Percentiles rank a stretch among this genome's conserved stretches.
Evolutionary conservation across 2,888 invertebrate species (phyloP).

Genomic region (Agrochola lychnidis): DNA sequence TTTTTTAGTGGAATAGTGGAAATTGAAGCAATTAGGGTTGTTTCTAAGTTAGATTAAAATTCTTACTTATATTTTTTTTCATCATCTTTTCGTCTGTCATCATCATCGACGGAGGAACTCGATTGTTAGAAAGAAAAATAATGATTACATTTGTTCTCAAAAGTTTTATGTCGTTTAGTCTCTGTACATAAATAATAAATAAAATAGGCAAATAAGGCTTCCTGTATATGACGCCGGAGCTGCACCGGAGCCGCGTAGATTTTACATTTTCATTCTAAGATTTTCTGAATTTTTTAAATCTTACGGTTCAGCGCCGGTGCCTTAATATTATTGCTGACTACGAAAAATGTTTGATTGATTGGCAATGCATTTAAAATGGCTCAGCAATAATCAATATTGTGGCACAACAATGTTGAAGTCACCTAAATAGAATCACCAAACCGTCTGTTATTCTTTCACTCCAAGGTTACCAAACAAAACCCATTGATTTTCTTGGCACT

Average conservation of each 20-base stretch:
- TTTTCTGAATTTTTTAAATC: too few relatives aligned
- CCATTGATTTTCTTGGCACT: slow-evolving; percentile 42
- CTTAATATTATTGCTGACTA: too few relatives aligned
- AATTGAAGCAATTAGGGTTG: not conserved
- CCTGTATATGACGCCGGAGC: too few relatives aligned
- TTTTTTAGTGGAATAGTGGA: not conserved
- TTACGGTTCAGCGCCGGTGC: too few relatives aligned
- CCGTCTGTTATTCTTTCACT: not conserved
- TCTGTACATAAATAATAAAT: too few relatives aligned
- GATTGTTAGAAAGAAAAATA: not conserved
- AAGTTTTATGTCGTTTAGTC: not conserved
- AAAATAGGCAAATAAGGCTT: too few relatives aligned
- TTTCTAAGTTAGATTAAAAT: not conserved
- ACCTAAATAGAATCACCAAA: not conserved
- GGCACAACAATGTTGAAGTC: not conserved
- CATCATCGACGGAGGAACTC: not conserved
- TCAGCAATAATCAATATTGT: not conserved
- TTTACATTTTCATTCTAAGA: too few relatives aligned
- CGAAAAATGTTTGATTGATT: too few relatives aligned
- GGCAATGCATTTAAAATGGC: too few relatives aligned
- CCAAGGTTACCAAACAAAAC: not conserved
- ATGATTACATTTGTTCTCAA: not conserved
- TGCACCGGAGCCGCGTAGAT: too few relatives aligned
- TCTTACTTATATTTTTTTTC: not conserved
- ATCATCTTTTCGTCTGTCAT: not conserved